Conservation (phyloP, 2,797 vertebrate species). For the Agapornis canus region DNA sequence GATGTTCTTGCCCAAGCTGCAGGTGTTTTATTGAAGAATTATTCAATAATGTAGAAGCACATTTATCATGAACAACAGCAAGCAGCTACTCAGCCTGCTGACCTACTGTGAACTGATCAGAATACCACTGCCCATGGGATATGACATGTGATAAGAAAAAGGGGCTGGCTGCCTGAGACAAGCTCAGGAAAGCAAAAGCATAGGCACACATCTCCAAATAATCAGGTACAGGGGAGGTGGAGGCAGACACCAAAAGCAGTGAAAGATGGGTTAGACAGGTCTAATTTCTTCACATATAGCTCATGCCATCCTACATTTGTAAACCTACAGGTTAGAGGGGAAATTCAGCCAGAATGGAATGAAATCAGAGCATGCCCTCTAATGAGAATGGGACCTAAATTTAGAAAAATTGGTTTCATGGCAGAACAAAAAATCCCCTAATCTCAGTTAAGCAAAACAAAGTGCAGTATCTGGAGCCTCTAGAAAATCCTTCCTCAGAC, state of each 20-base stretch:
- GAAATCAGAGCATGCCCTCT: background rate
- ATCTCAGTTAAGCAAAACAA: background rate
- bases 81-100: background rate
- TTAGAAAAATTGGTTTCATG: background rate
- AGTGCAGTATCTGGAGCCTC: background rate
- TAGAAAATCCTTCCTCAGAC: background rate
- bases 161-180: rapidly evolving
- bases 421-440: background rate
- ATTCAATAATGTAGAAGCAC: background rate
- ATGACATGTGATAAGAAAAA: background rate
- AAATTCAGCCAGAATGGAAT: background rate
- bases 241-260: background rate
- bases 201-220: background rate
- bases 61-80: background rate
- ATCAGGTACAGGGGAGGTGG: background rate
- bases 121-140: background rate
- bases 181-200: background rate
- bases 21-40: background rate
- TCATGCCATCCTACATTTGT: background rate
- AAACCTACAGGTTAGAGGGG: background rate
- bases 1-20: background rate
- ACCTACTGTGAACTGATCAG: background rate
- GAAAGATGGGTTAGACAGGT: background rate
- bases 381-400: background rate
- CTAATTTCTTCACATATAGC: background rate